Base-by-base conservation (phyloP, 2,888 invertebrate species). In the Auanema freiburgensis region DNA sequence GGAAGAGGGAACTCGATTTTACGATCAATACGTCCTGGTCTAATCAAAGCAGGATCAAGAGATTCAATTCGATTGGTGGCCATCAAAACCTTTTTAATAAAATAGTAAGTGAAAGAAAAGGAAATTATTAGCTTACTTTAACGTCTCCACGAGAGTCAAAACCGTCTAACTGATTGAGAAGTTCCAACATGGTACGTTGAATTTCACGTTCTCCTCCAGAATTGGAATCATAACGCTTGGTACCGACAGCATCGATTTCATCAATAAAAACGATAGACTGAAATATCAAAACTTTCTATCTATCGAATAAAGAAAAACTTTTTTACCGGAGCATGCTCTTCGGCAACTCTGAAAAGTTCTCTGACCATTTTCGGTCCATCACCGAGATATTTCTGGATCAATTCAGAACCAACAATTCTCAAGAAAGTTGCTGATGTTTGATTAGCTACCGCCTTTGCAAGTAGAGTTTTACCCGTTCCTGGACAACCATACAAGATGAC, bases 1-100 rank as follows among this genome's bases (percentile, higher is more conserved):
- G 98, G 98, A 57, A 98, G 87, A 0, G 98, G 98, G 85, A 98
- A 99, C 86, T 99, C 98, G 69, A 98, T 99, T 87, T 99, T 99
- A 59, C 98, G 89, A 87, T 99, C 98, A 79, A 98, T 98, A 85
- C 98, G 90, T 21, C 98, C 98, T 0, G 98, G 98, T 76, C 98
- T 90, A 85, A 99, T 98, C 51, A 98, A 88, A 49, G 98, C 98
- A 1, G 98, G 97, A 86, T 98, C 98, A 51, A 98, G 87, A 0
- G 97, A 97, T 87, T 99, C 98, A 84, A 98, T 98, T 77, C 98
- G 89, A 84, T 95, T 95, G 40, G 95, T 95, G 0, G 95, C 95
- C 95, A 95, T 95, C 44, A 95, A 91, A 16, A 93, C 92, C 90
- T 91, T 83, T n/a, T n/a, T n/a, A n/a, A n/a, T n/a, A 3, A 84